Evolutionary conservation across 2,113 vertebrate species (phyloP).

Genomic region (Raja brachyura): DNA sequence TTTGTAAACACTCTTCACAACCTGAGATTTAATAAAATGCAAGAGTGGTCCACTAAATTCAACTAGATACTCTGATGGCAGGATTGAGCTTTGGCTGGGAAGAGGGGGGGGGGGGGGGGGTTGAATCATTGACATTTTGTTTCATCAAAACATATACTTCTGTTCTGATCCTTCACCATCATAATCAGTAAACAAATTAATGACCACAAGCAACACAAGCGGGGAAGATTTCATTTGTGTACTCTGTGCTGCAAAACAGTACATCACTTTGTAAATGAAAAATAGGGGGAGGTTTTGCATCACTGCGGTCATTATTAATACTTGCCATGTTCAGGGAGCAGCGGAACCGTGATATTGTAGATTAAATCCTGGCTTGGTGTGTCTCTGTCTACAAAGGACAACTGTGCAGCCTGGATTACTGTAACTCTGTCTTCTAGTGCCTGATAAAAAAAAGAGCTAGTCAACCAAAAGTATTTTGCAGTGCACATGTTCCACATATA

Average conservation of each 20-base stretch:
- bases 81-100: neutral
- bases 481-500: too few species aligned
- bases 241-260: neutral
- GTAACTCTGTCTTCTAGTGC: constrained; percentile 82
- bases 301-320: neutral
- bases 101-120: too few species aligned
- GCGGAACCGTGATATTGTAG: constrained; percentile 80
- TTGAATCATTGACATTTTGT: neutral
- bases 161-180: neutral
- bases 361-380: constrained; percentile 70
- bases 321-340: constrained; percentile 76
- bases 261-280: neutral
- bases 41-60: neutral
- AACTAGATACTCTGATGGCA: neutral
- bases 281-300: neutral
- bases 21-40: neutral
- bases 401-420: constrained; percentile 70
- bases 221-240: neutral
- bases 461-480: neutral
- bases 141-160: neutral
- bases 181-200: neutral
- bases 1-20: neutral
- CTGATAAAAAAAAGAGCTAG: constrained; percentile 51
- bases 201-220: neutral
- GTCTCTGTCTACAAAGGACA: constrained; percentile 78